Evolutionary conservation across 2,888 invertebrate genomes (phyloP), one percentile per base, ranked within the genome.

Genomic region (Amaurobius ferox): DNA sequence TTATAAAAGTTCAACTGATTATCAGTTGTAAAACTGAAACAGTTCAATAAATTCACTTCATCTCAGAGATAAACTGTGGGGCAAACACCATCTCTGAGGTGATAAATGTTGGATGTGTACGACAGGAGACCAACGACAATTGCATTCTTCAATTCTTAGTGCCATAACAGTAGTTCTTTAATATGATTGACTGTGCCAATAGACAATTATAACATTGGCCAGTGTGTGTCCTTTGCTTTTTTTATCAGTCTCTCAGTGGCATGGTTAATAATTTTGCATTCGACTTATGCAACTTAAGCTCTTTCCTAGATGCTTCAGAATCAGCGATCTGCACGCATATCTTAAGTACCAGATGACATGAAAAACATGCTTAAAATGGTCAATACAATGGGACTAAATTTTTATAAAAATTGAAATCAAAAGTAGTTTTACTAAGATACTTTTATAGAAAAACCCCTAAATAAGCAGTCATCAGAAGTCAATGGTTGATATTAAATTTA

Each of bases 81-180:
- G 66, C 72, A 48, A 77, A 55, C 67, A 39, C 77, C 77, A 76
- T 77, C 66, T 26, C 23, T 44, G n/a, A 7, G 32, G 32, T 78
- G 72, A 68, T 80, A 67, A 55, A 80, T 61, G 80, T 74, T 81
- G 74, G 74, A 62, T 48, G 64, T 62, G 23, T 55, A 55, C 23
- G 55, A 61, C 62, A 70, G 70, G 44, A 29, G 62, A 81, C 81
- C 81, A 81, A 81, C 81, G 61, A 80, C 67, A 61, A 68, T 62
- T 62, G 68, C 73, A 81, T 74, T 81, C 73, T 81, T 74, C 32
- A 39, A 74, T 74, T 81, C 74, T 81, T 81, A 74, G 81, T 81
- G 74, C 81, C 74, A 76, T 76, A 74, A 81, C 55, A 62, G 68
- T 81, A 74, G 74, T 61, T 81, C 32, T 73, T 80, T 35, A 67